Conservation (phyloP, 2,113 vertebrate species). For the Scomber colias region DNA sequence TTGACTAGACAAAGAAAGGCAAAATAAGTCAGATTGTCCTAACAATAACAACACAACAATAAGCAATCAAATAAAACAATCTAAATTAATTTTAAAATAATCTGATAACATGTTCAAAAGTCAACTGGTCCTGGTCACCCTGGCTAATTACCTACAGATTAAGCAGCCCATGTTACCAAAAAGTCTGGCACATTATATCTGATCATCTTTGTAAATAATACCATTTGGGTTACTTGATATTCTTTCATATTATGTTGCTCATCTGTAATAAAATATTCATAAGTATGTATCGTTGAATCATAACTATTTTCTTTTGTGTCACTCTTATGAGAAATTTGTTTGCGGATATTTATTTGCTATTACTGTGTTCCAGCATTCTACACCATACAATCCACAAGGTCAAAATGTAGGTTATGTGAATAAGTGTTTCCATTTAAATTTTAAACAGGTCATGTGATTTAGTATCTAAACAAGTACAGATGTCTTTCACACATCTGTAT, state of each 20-base stretch:
- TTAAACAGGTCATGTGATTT: neutral
- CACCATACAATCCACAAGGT: no score
- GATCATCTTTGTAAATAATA: conserved; percentile 59
- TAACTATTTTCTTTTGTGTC: neutral
- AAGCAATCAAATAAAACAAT: neutral
- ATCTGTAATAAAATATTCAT: conserved; percentile 53
- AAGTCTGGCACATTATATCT: neutral
- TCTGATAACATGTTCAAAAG: conserved; percentile 2
- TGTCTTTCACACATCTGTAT: no score
- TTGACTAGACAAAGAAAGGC: neutral
- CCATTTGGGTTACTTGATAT: conserved; percentile 28
- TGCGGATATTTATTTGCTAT: neutral
- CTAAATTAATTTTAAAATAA: neutral
- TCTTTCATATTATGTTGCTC: conserved; percentile 28
- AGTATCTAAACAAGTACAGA: no score
- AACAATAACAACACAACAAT: neutral
- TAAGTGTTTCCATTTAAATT: neutral
- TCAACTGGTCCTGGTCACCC: neutral
- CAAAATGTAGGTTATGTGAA: neutral
- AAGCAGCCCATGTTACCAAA: conserved; percentile 5
- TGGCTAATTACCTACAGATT: neutral
- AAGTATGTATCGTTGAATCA: neutral
- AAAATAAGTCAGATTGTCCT: neutral
- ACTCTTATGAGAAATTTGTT: neutral
- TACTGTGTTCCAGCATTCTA: neutral